Conservation (phyloP, 2,888 invertebrate species). For the Drosophila infuscata region DNA sequence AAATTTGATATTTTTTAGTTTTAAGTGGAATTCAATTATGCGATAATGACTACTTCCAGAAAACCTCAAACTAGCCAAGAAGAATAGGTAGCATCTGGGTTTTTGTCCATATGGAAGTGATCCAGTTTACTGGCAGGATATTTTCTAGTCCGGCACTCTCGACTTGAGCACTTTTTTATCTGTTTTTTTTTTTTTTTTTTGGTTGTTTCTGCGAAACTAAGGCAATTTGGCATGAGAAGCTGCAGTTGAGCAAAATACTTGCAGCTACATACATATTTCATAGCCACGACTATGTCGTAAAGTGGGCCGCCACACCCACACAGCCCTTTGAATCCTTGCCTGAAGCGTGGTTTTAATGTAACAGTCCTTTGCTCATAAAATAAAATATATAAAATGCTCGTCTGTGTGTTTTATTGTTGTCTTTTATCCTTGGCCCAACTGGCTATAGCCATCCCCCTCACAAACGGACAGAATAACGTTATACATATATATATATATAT, state of each 20-base stretch:
- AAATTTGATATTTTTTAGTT: not conserved
- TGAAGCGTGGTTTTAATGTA: conserved; percentile 66
- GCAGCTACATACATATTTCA: conserved; percentile 39
- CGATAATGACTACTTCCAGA: not conserved
- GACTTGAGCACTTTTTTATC: conserved; percentile 18
- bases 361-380: conserved; percentile 64
- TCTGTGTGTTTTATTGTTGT: conserved; percentile 59
- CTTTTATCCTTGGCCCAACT: conserved; percentile 65
- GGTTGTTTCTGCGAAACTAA: conserved; percentile 32
- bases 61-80: not conserved
- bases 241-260: conserved; percentile 44
- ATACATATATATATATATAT: conserved; percentile 34
- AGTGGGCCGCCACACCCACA: conserved; percentile 36
- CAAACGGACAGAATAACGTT: conserved; percentile 19
- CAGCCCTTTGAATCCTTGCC: conserved; percentile 58
- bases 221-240: conserved; percentile 58
- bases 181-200: conserved; percentile 13
- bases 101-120: not conserved
- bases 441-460: conserved; percentile 7
- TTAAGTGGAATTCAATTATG: not conserved
- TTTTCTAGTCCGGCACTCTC: not conserved
- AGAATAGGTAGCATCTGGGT: not conserved
- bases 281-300: conserved; percentile 54
- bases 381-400: conserved; percentile 65
- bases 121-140: not conserved